A percentile compares a stretch with the other conserved stretches of the same genome.
Conservation (phyloP, 2,888 invertebrate species). For the Nycteola revayana region DNA sequence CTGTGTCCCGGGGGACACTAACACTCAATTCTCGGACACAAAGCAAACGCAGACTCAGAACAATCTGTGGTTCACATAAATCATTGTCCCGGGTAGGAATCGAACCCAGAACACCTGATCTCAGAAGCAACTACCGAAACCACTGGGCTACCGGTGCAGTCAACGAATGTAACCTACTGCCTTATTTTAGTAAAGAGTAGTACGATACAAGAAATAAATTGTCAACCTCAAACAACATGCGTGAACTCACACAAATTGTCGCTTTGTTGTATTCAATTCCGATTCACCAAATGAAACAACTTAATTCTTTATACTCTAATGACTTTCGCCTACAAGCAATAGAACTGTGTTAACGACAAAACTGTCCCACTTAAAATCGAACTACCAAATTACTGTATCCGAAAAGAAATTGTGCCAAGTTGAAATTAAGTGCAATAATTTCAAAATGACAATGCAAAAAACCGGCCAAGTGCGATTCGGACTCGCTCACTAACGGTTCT, state of each 20-base stretch:
- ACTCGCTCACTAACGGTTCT: background rate
- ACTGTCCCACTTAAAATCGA: slow-evolving; percentile 16
- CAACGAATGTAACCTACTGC: no score
- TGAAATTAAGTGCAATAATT: background rate
- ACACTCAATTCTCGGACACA: no score
- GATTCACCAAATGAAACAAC: slow-evolving; percentile 14
- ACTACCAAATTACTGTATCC: slow-evolving; percentile 10
- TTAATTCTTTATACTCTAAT: slow-evolving; percentile 18
- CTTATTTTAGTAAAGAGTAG: no score
- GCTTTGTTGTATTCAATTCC: slow-evolving; percentile 16
- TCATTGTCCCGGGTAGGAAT: no score
- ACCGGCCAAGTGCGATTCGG: no score
- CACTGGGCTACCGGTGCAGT: no score
- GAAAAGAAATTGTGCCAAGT: slow-evolving; percentile 15
- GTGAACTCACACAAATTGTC: slow-evolving; percentile 6
- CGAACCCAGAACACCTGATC: no score
- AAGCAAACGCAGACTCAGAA: no score
- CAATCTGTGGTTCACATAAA: no score
- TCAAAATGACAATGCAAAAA: slow-evolving; percentile 2
- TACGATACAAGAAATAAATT: no score
- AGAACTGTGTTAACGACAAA: slow-evolving; percentile 17
- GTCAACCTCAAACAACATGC: background rate
- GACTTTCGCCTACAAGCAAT: slow-evolving; percentile 25
- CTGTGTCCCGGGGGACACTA: no score
- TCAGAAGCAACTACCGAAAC: no score